Evolutionary conservation across 2,888 invertebrate species (phyloP), one percentile per base, ranked within the genome.

Genomic region (Sesamia inferens): DNA sequence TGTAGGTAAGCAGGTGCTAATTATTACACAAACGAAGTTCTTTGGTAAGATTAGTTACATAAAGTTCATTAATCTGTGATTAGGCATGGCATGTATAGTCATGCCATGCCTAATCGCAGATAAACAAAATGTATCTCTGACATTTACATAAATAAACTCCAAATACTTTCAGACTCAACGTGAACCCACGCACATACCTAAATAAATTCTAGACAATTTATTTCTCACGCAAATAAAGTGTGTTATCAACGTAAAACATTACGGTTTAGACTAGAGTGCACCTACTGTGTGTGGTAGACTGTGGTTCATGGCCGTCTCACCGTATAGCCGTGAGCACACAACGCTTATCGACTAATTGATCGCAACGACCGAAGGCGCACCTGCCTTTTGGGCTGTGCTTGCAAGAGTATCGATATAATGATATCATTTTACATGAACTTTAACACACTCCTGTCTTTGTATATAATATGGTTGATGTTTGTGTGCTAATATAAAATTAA

Each of bases 331-430:
- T 80, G 76, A 81, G 78, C 81, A 80, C 77, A 81, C 80, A 86
- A 65, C 85, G 92, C 92, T 92, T 93, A 93, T 93, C 93, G 92
- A 87, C 91, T 93, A 93, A 93, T 94, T 93, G 92, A 93, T 93
- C 92, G 90, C 88, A 83, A 88, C 89, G 88, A 83, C 82, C 80
- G 76, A 77, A 81, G 81, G 86, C 83, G 83, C 92, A 92, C 92
- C 92, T 92, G 91, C 71, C 86, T 68, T 62, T 67, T 11, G 88
- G 57, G 87, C 66, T 83, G 88, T 19, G 55, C 0, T 1, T 19
- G 7, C 31, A 39, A 2, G n/a, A 22, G 19, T 64, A 47, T 72
- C 74, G 76, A 81, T 71, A 22, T 39, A 44, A 16, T 42, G 48
- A 11, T 13, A 14, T 57, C 39, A 31, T 31, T 54, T n/a, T n/a